Evolutionary conservation across 2,888 invertebrate species (phyloP).

Genomic region (Leucophenga maculata): DNA sequence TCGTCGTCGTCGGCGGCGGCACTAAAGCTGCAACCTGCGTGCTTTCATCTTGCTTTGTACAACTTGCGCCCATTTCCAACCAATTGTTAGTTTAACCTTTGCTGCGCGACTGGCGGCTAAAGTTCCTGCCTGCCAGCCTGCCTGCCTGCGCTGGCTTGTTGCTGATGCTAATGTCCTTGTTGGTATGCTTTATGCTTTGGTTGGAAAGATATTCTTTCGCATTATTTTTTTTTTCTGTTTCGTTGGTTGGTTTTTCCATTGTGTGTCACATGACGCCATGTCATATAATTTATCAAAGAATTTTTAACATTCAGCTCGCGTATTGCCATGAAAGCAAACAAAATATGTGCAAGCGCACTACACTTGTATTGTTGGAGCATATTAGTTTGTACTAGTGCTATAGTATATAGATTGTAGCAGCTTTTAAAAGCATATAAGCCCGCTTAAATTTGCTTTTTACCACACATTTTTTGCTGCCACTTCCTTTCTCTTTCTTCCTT

Average conservation of each 20-base stretch:
- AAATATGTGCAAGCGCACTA: not conserved
- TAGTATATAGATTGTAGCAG: not conserved
- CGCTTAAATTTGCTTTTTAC: conserved; percentile 26
- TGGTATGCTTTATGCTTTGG: not conserved
- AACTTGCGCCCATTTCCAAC: not conserved
- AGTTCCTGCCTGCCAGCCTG: too few species aligned
- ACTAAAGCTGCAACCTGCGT: not conserved
- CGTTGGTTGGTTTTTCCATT: too few species aligned
- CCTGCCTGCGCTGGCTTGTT: not conserved
- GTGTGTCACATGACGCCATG: conserved; percentile 37
- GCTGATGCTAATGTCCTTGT: not conserved
- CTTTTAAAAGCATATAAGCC: not conserved
- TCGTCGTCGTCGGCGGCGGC: not conserved
- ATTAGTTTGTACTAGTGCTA: not conserved
- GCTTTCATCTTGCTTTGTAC: not conserved
- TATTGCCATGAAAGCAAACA: conserved; percentile 32
- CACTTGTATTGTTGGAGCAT: conserved; percentile 11
- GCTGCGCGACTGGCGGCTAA: not conserved
- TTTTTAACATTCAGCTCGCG: conserved; percentile 52
- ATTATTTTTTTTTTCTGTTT: not conserved
- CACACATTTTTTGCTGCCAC: conserved; percentile 22
- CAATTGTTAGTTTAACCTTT: conserved; percentile 1
- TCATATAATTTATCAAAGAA: conserved; percentile 50
- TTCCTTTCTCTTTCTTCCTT: too few species aligned
- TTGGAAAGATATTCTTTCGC: not conserved